Evolutionary conservation across 2,797 vertebrate species (phyloP), one percentile per base, ranked within the genome.

Genomic region (Lepilemur septentrionalis): DNA sequence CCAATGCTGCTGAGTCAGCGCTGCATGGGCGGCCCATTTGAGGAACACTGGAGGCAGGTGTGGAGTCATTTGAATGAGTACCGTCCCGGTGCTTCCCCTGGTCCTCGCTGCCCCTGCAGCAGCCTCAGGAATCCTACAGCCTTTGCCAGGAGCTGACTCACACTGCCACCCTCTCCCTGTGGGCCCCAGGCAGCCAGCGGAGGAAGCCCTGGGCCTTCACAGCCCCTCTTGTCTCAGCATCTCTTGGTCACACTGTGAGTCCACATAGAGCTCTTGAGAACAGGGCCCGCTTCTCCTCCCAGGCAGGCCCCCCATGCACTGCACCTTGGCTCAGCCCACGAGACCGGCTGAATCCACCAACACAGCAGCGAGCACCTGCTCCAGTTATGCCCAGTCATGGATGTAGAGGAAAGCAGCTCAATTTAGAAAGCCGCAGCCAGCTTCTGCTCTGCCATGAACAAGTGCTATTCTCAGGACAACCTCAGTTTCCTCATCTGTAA

Each of bases 301-400:
- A 1, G 11, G n/a, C n/a, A 46, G 18, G 14, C 18, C 5, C 7
- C 23, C 48, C 14, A 32, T 0, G 3, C 22, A 30, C 35, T 0
- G 0, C 7, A 20, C 55, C 23, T 2, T 0, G 7, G 30, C 72
- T 38, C 23, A 1, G 4, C 11, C 81, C 28, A 28, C 0, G 0
- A 38, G 25, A 48, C 0, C 0, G 30, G 23, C 48, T 8, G 12
- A 41, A 41, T 28, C 38, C 14, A 2, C 46, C 57, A 12, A 32
- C 69, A 9, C 10, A n/a, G 28, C 69, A 7, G 90, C 2, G 4
- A 2, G 3, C 15, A 3, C 35, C 35, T 18, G 6, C 28, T 12
- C 14, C 2, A 14, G 57, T 15, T 15, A 1, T 1, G 28, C 38
- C 12, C 3, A 1, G 18, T 25, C 41, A 4, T 1, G 0, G n/a